phyloP scores from a whole-genome alignment of 2,888 invertebrate species.

The Aromia moschata region DNA sequence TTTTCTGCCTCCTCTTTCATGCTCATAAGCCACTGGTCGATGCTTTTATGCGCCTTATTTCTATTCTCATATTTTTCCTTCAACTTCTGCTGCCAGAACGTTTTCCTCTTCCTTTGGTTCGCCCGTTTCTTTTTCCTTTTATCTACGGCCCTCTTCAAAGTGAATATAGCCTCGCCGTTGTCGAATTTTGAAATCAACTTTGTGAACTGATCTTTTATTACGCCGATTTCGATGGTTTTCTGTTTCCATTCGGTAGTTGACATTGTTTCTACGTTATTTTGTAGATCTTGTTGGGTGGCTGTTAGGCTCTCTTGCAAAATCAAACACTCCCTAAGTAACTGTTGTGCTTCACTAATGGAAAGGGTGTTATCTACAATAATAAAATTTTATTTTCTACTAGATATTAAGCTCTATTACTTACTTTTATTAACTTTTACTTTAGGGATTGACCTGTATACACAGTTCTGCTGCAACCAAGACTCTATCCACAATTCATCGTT shows the following conservation, averaged over 20 bases:
- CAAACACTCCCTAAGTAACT: slow-evolving; percentile 53
- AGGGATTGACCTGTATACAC: slow-evolving; percentile 46
- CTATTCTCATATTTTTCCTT: slow-evolving; percentile 55
- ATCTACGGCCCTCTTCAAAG: slow-evolving; percentile 62
- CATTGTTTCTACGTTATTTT: slow-evolving; percentile 62
- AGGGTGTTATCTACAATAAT: slow-evolving; percentile 41
- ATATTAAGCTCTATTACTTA: slow-evolving; percentile 21
- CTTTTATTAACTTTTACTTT: slow-evolving; percentile 50
- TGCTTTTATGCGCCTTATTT: slow-evolving; percentile 68
- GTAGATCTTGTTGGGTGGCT: slow-evolving; percentile 61
- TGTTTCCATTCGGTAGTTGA: slow-evolving; percentile 68
- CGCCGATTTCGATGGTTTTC: slow-evolving; percentile 64
- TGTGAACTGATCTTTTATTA: slow-evolving; percentile 64
- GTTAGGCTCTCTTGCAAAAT: slow-evolving; percentile 58
- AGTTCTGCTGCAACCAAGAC: slow-evolving; percentile 57
- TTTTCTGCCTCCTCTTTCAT: slow-evolving; percentile 71
- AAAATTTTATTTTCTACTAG: too few species aligned
- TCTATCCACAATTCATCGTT: slow-evolving; percentile 60
- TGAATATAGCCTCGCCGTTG: slow-evolving; percentile 61
- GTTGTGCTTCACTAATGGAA: slow-evolving; percentile 59
- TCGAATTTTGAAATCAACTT: slow-evolving; percentile 60
- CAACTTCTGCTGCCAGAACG: slow-evolving; percentile 61
- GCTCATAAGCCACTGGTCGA: slow-evolving; percentile 74
- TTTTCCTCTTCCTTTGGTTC: slow-evolving; percentile 64
- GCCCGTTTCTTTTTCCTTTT: slow-evolving; percentile 64